Base-by-base conservation (phyloP, 1,140 invertebrate genomes). In the Pseudomyrmex sp. region DNA sequence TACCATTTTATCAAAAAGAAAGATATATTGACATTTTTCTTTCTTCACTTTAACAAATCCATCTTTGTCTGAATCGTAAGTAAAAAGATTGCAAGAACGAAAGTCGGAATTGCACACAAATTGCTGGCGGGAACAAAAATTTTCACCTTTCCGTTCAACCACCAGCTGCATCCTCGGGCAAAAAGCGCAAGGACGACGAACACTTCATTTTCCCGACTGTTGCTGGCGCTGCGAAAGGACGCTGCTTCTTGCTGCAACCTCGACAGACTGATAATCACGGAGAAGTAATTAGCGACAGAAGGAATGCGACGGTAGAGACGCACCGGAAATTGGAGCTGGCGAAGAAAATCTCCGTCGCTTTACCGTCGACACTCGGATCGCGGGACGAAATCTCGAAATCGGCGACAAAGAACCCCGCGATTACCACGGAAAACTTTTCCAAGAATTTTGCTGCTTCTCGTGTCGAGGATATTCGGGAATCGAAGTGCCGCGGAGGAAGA, bases 221-320 rank as follows among this genome's bases (percentile, higher is more conserved):
- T 59, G 44, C 76, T 2, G n/a, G 44, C 44, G 20, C 66, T 20
- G 44, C 54, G 12, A 80, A 72, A 80, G 76, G 76, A 59, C 44
- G 66, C 8, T 80, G 76, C 54, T 80, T 80, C 76, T 59, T 80
- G 54, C 76, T 80, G 23, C 76, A 80, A 26, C 76, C 76, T 15
- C 76, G 76, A 15, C 76, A 80, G 54, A 48, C 44, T 61, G 66
- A 80, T 72, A 80, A 80, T 80, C 66, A 68, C 54, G 65, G 46
- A 5, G 76, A 70, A 18, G 76, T 72, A 70, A 80, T 80, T 72
- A 80, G 54, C 8, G 69, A 61, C 7, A 69, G 44, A 50, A 48
- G 44, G n/a, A 59, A 59, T 35, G n/a, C 20, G 44, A 15, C 20
- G 23, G 68, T 54, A 50, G 76, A 80, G 15, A 13, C 7, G n/a